Evolutionary conservation across 2,113 vertebrate genomes (phyloP).

Genomic region (Columba janthina): DNA sequence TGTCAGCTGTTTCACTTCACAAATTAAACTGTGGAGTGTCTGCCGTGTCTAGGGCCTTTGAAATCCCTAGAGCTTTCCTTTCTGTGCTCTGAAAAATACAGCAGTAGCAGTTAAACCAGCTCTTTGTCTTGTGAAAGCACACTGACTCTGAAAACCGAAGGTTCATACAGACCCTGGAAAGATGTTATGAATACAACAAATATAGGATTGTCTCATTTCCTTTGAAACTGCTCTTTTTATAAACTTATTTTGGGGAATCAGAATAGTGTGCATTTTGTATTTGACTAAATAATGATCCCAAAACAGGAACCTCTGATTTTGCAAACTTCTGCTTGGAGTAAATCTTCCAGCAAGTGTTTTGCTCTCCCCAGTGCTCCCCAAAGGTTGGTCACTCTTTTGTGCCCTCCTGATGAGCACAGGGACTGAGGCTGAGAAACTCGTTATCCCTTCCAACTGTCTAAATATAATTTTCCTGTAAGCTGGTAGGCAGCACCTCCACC

Average conservation of each 20-base stretch:
- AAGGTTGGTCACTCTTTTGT: not conserved
- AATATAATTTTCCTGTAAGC: not conserved
- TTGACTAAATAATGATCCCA: not conserved
- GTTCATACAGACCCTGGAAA: not conserved
- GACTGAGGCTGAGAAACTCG: not conserved
- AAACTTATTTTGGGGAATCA: not conserved
- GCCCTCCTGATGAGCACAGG: rapidly evolving
- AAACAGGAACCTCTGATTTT: not conserved
- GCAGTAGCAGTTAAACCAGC: not conserved
- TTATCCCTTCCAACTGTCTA: not conserved
- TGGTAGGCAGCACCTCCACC: not conserved
- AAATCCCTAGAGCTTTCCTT: constrained; percentile 16
- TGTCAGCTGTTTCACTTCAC: not conserved
- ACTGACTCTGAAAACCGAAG: not conserved
- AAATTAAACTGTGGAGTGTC: constrained; percentile 8
- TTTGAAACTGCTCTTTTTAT: not conserved
- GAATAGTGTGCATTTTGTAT: not conserved
- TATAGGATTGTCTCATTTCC: not conserved
- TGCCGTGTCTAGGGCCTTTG: not conserved
- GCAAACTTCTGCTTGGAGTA: not conserved
- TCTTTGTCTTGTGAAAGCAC: not conserved
- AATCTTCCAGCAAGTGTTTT: not conserved
- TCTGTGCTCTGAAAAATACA: constrained; percentile 15
- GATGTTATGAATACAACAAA: not conserved
- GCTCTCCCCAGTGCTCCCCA: not conserved